phyloP scores from a whole-genome alignment of 2,113 vertebrate genomes.

The Acanthochromis polyacanthus region DNA sequence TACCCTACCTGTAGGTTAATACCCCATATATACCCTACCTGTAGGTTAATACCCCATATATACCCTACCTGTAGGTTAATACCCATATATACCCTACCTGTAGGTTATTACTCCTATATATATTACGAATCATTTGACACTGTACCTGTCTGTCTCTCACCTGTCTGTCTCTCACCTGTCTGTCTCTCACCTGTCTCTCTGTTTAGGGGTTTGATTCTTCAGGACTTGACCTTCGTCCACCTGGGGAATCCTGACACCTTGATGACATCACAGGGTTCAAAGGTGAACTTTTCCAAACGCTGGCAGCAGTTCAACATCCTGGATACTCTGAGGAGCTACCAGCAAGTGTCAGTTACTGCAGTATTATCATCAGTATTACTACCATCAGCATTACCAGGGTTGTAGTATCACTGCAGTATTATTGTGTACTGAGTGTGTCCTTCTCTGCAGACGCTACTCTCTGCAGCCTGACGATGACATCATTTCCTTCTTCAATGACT shows the following conservation, averaged over 20 bases:
- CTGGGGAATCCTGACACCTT: constrained; percentile 94
- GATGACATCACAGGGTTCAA: constrained; percentile 79
- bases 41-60: too few relatives aligned
- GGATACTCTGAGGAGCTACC: constrained; percentile 94
- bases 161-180: neutral
- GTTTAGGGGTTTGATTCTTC: constrained; percentile 85
- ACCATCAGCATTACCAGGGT: too few relatives aligned
- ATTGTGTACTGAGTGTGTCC: neutral
- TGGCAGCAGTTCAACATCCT: constrained; percentile 99
- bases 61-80: too few relatives aligned
- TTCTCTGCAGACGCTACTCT: constrained; percentile 35
- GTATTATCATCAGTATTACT: too few relatives aligned
- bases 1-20: too few relatives aligned
- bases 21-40: too few relatives aligned
- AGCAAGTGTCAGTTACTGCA: constrained; percentile 90
- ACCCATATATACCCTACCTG: too few relatives aligned
- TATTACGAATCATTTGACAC: too few relatives aligned
- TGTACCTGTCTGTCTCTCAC: neutral
- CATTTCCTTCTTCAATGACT: constrained; percentile 95
- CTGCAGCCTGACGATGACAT: constrained; percentile 93
- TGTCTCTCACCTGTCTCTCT: constrained; percentile 2
- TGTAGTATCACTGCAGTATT: neutral
- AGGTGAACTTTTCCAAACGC: constrained; percentile 96
- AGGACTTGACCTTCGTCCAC: constrained; percentile 98
- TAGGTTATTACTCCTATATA: too few relatives aligned